Evolutionary conservation across 2,888 invertebrate genomes (phyloP).

Genomic region (Sarcophaga subvicina): DNA sequence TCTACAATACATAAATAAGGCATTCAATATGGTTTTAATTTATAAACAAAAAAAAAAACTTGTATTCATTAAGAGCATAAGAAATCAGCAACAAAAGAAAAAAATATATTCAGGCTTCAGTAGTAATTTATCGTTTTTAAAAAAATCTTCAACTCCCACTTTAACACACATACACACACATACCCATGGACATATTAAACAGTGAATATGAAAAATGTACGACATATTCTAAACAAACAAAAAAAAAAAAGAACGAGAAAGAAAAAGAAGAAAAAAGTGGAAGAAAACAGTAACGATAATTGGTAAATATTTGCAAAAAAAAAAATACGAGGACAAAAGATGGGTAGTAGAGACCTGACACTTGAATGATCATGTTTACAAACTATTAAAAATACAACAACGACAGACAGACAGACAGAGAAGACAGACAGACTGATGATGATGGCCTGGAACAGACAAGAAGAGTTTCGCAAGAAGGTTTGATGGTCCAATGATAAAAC

Average conservation of each 20-base stretch:
- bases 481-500: not conserved
- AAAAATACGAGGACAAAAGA: constrained; percentile 51
- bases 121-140: no score
- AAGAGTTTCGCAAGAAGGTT: constrained; percentile 1
- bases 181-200: not conserved
- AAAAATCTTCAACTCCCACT: not conserved
- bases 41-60: no score
- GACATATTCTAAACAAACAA: constrained; percentile 11
- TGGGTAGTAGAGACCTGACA: constrained; percentile 52
- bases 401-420: not conserved
- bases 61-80: no score
- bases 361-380: constrained; percentile 69
- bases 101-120: no score
- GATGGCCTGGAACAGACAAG: not conserved
- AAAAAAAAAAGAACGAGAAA: not conserved
- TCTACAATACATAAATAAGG: no score
- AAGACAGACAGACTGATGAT: not conserved
- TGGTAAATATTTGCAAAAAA: constrained; percentile 62
- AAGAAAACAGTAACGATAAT: constrained; percentile 40
- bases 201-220: constrained; percentile 18
- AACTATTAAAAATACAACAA: constrained; percentile 60
- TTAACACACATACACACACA: not conserved
- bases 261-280: not conserved
- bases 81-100: no score
- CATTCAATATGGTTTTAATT: no score